A percentile compares a stretch with the other conserved stretches of the same genome.
These are phyloP conservation scores for Pogonomyrmex californicus DNA, from an alignment of 1,140 invertebrate genomes.

Conservation along the genomic window DNA sequence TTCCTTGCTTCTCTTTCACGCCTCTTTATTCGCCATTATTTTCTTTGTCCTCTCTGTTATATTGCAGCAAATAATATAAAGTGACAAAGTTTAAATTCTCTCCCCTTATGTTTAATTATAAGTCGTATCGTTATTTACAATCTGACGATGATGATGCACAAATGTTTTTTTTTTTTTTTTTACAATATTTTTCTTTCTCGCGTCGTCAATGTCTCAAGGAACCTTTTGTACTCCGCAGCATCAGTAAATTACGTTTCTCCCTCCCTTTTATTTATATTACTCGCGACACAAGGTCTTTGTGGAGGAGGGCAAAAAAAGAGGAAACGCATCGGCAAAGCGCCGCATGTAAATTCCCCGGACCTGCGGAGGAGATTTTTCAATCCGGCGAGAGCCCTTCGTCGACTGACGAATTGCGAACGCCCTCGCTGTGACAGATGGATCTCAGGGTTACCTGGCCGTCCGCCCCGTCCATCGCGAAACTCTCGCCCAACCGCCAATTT, in stretches of 20 bases:
- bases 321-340: slow-evolving; percentile 31
- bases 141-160: slow-evolving; percentile 2
- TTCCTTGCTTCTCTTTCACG: slow-evolving; percentile 18
- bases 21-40: slow-evolving; percentile 3
- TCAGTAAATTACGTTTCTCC: slow-evolving; percentile 37
- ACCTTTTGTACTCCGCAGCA: slow-evolving; percentile 21
- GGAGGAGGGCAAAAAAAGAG: not conserved
- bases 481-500: slow-evolving; percentile 81
- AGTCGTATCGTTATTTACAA: slow-evolving; percentile 15
- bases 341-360: slow-evolving; percentile 68
- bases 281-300: slow-evolving; percentile 27
- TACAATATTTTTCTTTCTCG: not conserved
- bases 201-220: not conserved
- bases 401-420: slow-evolving; percentile 77
- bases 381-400: slow-evolving; percentile 60
- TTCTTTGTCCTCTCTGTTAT: slow-evolving; percentile 15
- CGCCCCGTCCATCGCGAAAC: slow-evolving; percentile 68
- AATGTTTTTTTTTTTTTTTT: not conserved
- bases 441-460: slow-evolving; percentile 73
- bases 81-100: slow-evolving; percentile 17
- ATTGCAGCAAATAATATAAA: slow-evolving; percentile 23
- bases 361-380: slow-evolving; percentile 71
- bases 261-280: slow-evolving; percentile 36
- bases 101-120: slow-evolving; percentile 30
- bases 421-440: slow-evolving; percentile 81